Evolutionary conservation across 2,797 vertebrate species (phyloP).

Genomic region (Otolemur crassicaudatus): DNA sequence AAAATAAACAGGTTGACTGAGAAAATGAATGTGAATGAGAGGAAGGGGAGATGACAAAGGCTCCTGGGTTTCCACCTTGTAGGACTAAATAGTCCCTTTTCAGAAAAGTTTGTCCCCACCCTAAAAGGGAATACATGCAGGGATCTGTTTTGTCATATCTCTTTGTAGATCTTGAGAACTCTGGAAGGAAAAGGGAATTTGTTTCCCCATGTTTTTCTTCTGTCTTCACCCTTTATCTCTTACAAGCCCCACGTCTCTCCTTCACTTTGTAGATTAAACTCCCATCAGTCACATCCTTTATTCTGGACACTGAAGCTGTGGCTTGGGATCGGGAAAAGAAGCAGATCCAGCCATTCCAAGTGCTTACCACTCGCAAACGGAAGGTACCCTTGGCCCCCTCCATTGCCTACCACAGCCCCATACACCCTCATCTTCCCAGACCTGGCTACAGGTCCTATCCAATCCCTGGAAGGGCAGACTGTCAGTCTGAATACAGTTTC

Average conservation of each 20-base stretch:
- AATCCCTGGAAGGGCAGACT: background rate
- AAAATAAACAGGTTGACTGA: background rate
- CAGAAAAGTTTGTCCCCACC: background rate
- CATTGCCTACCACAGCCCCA: fast-evolving
- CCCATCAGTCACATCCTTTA: slow-evolving; percentile 90
- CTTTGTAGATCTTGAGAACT: background rate
- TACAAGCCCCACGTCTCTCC: background rate
- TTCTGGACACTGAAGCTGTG: slow-evolving; percentile 94
- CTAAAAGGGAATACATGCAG: background rate
- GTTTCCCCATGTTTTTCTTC: background rate
- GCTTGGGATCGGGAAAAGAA: slow-evolving; percentile 95
- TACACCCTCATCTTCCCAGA: background rate
- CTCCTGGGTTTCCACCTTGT: background rate
- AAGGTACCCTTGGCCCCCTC: slow-evolving; percentile 87
- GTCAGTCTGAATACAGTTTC: background rate
- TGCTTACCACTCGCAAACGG: slow-evolving; percentile 95
- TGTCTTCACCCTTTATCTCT: background rate
- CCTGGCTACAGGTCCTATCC: background rate
- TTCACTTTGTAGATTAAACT: slow-evolving; percentile 89
- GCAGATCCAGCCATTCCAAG: slow-evolving; percentile 96
- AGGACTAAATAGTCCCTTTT: background rate
- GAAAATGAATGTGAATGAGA: background rate
- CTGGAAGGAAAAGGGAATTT: background rate
- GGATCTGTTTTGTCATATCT: fast-evolving
- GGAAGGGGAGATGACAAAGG: background rate